phyloP scores from a whole-genome alignment of 2,113 vertebrate genomes.

The Chlorodrepanis virens region DNA sequence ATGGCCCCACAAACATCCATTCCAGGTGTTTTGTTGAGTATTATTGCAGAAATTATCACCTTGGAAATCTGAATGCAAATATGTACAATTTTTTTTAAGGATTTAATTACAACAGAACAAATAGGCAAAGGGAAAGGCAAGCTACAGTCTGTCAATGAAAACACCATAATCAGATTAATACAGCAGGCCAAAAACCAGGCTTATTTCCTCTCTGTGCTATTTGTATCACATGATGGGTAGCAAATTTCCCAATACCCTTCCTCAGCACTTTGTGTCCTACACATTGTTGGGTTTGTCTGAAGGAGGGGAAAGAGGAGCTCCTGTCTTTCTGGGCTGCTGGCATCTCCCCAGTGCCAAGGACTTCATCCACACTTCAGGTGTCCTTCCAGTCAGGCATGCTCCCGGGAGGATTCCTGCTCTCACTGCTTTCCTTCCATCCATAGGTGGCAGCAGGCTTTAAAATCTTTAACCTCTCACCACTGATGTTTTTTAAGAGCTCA shows the following conservation, averaged over 20 bases:
- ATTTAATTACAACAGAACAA: background rate
- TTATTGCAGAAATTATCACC: background rate
- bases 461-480: background rate
- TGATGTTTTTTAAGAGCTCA: background rate
- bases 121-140: background rate
- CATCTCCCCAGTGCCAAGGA: background rate
- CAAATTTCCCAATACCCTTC: background rate
- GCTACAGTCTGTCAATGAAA: background rate
- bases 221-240: background rate
- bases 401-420: background rate
- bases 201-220: background rate
- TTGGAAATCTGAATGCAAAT: background rate
- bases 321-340: background rate
- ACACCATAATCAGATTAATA: background rate
- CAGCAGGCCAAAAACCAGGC: background rate
- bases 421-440: constrained; percentile 12
- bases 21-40: background rate
- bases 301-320: background rate
- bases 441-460: constrained; percentile 66
- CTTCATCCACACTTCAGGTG: background rate
- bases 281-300: background rate
- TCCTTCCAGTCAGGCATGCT: background rate
- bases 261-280: background rate
- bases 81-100: background rate
- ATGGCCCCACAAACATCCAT: background rate